A percentile compares a stretch with the other conserved stretches of the same genome.
These are phyloP conservation scores for Tachyglossus aculeatus DNA, from an alignment of 2,797 vertebrate species.

Conservation along the genomic window DNA sequence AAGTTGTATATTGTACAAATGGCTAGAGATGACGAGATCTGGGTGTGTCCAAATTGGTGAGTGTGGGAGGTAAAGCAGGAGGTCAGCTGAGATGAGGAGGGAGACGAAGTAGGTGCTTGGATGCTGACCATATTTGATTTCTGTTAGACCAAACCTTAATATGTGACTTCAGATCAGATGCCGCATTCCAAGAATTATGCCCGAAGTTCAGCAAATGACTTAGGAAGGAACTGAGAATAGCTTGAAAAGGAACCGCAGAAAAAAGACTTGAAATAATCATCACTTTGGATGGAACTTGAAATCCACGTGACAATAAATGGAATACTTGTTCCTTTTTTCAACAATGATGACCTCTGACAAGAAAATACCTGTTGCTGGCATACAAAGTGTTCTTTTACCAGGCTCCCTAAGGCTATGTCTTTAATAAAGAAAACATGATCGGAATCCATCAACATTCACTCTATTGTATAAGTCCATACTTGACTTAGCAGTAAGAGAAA, in stretches of 20 bases:
- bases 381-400: background rate
- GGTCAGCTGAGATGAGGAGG: no score
- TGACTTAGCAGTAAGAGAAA: background rate
- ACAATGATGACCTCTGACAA: background rate
- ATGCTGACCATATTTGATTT: no score
- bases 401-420: background rate
- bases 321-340: background rate
- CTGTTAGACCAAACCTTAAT: background rate
- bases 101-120: no score
- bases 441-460: background rate
- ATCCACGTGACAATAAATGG: background rate
- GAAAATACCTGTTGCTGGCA: background rate
- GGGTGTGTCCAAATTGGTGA: no score
- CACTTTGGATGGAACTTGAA: background rate
- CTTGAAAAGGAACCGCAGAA: background rate
- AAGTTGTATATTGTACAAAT: no score
- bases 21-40: no score
- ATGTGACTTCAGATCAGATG: background rate
- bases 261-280: background rate
- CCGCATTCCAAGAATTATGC: background rate
- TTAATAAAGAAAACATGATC: background rate
- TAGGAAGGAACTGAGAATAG: background rate
- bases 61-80: no score
- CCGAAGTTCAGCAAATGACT: background rate
- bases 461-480: background rate